Conservation (phyloP, 2,888 invertebrate species). For the Phalangium opilio region DNA sequence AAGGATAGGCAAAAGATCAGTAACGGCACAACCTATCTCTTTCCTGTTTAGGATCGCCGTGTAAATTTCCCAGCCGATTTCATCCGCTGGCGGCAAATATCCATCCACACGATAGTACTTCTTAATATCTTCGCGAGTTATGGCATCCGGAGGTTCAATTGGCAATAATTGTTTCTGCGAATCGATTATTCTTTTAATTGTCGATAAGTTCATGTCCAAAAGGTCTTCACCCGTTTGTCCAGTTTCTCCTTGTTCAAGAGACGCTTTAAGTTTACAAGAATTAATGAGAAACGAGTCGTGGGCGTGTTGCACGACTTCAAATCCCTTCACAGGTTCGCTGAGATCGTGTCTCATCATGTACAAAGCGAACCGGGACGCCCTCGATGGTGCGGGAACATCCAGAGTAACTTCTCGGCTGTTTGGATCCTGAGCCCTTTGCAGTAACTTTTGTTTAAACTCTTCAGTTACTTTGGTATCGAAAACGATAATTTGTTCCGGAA, state of each 20-base stretch:
- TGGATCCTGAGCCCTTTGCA: background rate
- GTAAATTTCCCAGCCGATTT: background rate
- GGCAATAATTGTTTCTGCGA: background rate
- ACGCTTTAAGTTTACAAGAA: slow-evolving; percentile 13
- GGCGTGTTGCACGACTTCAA: slow-evolving; percentile 9
- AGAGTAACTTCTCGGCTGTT: background rate
- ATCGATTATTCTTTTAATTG: background rate
- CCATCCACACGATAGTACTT: background rate
- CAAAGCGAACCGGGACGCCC: slow-evolving; percentile 16
- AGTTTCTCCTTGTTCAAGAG: background rate
- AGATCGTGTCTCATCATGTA: slow-evolving; percentile 12
- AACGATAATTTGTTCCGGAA: slow-evolving; percentile 13
- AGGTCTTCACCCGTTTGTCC: background rate
- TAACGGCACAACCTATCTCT: slow-evolving; percentile 6
- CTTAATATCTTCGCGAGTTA: background rate
- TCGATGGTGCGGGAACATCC: background rate
- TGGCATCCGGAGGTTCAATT: background rate
- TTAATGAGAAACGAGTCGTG: slow-evolving; percentile 17
- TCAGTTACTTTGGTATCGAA: slow-evolving; percentile 6
- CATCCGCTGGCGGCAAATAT: background rate
- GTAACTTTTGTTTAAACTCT: background rate
- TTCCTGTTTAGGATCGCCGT: background rate
- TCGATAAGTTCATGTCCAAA: background rate
- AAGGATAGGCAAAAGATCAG: background rate
- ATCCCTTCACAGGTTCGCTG: slow-evolving; percentile 2